phyloP scores from a whole-genome alignment of 2,888 invertebrate genomes.

The Drosophila trichaetosa region DNA sequence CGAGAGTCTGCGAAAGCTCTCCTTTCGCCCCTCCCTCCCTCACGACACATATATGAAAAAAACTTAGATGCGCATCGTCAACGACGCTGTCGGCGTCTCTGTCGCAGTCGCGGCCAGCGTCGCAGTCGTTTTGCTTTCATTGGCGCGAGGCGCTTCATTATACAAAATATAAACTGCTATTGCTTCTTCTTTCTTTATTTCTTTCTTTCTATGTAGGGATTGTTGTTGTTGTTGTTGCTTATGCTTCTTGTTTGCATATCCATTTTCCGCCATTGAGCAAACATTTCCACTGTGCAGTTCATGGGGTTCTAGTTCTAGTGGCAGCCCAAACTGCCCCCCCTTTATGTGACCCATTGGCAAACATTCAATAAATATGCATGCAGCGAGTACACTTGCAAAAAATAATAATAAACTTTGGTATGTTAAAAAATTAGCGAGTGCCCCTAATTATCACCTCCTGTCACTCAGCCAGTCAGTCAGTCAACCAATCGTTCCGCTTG shows the following conservation, averaged over 20 bases:
- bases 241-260: constrained; percentile 74
- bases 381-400: constrained; percentile 9
- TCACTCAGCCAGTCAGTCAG: constrained; percentile 36
- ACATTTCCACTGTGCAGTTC: constrained; percentile 56
- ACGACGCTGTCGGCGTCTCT: constrained; percentile 34
- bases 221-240: constrained; percentile 15
- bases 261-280: constrained; percentile 73
- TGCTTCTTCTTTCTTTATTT: constrained; percentile 18
- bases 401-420: not conserved
- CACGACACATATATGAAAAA: constrained; percentile 35
- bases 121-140: constrained; percentile 58
- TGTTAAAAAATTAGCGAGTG: constrained; percentile 35
- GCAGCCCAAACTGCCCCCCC: constrained; percentile 1
- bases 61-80: constrained; percentile 65
- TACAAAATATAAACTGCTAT: constrained; percentile 57
- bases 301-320: constrained; percentile 28
- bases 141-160: constrained; percentile 65
- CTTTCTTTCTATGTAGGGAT: not conserved
- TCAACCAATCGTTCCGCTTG: constrained; percentile 17
- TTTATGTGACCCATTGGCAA: constrained; percentile 45
- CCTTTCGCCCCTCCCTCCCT: constrained; percentile 27
- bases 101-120: constrained; percentile 26
- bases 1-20: constrained; percentile 64
- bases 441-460: constrained; percentile 77
- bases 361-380: constrained; percentile 36